Conservation (phyloP, 1,140 invertebrate species). For the Penaeus vannamei region DNA sequence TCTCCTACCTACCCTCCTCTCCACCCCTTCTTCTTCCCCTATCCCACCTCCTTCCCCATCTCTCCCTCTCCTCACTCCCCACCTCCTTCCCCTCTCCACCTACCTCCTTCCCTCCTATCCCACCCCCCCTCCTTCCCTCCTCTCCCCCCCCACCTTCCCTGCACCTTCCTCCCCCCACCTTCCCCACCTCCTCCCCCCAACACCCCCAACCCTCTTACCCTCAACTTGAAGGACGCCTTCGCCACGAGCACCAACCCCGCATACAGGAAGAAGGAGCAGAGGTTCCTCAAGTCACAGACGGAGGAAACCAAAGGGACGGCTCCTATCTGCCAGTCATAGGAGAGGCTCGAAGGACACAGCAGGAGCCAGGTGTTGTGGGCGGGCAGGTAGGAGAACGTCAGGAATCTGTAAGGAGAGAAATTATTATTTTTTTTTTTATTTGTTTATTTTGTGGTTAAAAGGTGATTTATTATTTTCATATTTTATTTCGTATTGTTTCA, state of each 20-base stretch:
- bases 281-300: slow-evolving; percentile 82
- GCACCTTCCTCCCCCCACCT: not conserved
- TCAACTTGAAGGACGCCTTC: not conserved
- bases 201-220: slow-evolving; percentile 12
- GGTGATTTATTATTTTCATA: no score
- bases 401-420: slow-evolving; percentile 71
- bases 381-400: slow-evolving; percentile 91
- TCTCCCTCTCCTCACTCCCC: not conserved
- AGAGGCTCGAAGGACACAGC: slow-evolving; percentile 84
- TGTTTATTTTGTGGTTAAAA: no score
- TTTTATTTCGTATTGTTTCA: no score
- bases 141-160: not conserved
- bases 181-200: not conserved
- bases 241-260: slow-evolving; percentile 50
- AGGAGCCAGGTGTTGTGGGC: slow-evolving; percentile 88
- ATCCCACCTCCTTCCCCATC: not conserved
- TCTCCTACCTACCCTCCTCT: no score
- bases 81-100: not conserved
- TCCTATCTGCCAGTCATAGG: slow-evolving; percentile 97
- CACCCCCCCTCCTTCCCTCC: not conserved
- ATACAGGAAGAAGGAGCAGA: slow-evolving; percentile 82
- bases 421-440: no score
- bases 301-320: slow-evolving; percentile 85
- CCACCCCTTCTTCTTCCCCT: not conserved
- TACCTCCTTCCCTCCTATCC: not conserved